Evolutionary conservation across 1,140 invertebrate species (phyloP).

Genomic region (Lepidurus arcticus): DNA sequence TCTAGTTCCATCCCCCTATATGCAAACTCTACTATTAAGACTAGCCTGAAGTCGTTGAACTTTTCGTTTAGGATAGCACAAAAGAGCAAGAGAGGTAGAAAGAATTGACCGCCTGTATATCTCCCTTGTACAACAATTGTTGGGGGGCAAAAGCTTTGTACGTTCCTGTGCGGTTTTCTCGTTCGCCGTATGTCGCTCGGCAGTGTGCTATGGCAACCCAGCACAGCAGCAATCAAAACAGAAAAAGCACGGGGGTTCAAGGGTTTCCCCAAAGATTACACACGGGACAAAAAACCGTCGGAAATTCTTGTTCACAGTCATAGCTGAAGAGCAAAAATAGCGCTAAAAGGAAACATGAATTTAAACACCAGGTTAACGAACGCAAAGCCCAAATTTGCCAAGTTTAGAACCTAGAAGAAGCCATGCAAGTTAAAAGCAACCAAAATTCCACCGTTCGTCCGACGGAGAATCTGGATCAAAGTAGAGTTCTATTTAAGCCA

Average conservation of each 20-base stretch:
- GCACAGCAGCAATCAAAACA: no score
- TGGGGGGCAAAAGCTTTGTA: not conserved
- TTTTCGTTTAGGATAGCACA: not conserved
- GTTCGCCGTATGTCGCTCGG: no score
- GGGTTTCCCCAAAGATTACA: no score
- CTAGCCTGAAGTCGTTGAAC: not conserved
- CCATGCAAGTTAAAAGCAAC: not conserved
- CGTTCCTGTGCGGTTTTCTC: not conserved
- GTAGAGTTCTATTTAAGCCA: not conserved
- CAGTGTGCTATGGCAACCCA: not conserved
- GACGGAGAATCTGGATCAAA: not conserved
- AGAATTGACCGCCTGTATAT: not conserved
- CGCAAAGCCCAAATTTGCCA: no score
- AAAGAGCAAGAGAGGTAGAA: not conserved
- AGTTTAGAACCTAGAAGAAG: not conserved
- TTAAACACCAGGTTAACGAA: not conserved
- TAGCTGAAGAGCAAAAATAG: no score
- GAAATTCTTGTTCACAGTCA: no score
- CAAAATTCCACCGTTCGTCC: not conserved
- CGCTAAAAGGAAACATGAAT: not conserved
- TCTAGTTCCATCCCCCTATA: constrained; percentile 6
- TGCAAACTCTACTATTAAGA: constrained; percentile 4
- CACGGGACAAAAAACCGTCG: no score
- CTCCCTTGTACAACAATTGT: not conserved
- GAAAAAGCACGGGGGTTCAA: no score